Percentiles rank a stretch among this genome's conserved stretches.
phyloP scores from a whole-genome alignment of 1,140 invertebrate genomes.

The Scaptomyza pallida region DNA sequence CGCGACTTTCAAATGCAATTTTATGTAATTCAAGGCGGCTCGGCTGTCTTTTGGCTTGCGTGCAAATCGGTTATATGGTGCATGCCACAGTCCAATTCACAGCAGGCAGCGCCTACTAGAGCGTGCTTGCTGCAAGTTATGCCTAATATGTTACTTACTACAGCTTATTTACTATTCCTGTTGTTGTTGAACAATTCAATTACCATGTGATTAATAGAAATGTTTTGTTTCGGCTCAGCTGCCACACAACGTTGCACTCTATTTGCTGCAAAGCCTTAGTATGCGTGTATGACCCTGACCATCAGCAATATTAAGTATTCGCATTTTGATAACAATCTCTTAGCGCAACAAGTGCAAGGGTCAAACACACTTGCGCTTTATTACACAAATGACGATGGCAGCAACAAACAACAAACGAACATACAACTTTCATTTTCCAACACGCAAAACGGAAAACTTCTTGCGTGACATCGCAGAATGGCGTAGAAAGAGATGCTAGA shows the following conservation, averaged over 20 bases:
- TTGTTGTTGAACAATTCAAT: conserved; percentile 70
- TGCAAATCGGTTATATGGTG: conserved; percentile 68
- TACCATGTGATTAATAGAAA: conserved; percentile 73
- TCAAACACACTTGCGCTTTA: conserved; percentile 42
- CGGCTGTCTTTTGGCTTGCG: conserved; percentile 41
- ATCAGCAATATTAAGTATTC: too few relatives aligned
- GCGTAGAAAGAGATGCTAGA: conserved; percentile 32
- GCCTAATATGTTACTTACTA: conserved; percentile 52
- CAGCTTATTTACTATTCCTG: conserved; percentile 20
- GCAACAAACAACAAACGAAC: conserved; percentile 8
- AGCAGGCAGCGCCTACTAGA: conserved; percentile 55
- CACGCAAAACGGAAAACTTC: conserved; percentile 73
- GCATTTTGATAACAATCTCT: neutral
- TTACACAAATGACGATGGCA: conserved; percentile 19
- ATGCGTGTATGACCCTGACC: conserved; percentile 26
- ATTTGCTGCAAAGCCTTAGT: conserved; percentile 25
- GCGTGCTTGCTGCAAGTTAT: conserved; percentile 72
- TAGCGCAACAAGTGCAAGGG: conserved; percentile 47
- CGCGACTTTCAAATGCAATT: conserved; percentile 76
- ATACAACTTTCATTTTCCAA: conserved; percentile 72
- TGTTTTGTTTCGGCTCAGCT: conserved; percentile 63
- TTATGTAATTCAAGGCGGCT: conserved; percentile 77
- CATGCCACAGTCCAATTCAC: conserved; percentile 79
- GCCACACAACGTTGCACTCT: conserved; percentile 35
- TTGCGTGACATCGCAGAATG: conserved; percentile 66